Evolutionary conservation across 2,888 invertebrate species (phyloP).

Genomic region (Anthrax anthrax): DNA sequence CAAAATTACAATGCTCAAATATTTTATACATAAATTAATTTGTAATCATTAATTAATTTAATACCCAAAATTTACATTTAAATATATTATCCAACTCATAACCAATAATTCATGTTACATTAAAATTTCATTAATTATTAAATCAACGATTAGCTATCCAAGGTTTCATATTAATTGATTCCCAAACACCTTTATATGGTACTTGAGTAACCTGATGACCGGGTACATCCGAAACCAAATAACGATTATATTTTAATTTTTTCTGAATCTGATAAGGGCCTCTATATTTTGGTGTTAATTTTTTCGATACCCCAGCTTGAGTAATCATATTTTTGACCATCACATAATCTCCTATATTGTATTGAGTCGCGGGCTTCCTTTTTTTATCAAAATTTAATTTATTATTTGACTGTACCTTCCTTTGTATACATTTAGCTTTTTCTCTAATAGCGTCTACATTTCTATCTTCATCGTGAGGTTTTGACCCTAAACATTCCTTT

Average conservation of each 20-base stretch:
- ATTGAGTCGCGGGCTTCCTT: neutral
- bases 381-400: neutral
- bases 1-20: no score
- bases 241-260: neutral
- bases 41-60: no score
- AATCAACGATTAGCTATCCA: neutral
- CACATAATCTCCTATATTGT: neutral
- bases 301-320: neutral
- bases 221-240: neutral
- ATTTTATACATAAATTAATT: no score
- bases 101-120: no score
- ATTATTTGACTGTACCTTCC: neutral
- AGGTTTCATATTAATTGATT: neutral
- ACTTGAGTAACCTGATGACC: neutral
- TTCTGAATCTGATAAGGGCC: neutral
- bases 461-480: neutral
- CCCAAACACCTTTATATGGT: neutral
- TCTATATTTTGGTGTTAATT: neutral
- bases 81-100: no score
- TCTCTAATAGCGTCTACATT: neutral
- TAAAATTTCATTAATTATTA: no score
- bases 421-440: neutral
- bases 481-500: neutral
- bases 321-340: neutral
- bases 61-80: no score